phyloP scores from a whole-genome alignment of 2,888 invertebrate genomes.

The Orchesella flavescens region DNA sequence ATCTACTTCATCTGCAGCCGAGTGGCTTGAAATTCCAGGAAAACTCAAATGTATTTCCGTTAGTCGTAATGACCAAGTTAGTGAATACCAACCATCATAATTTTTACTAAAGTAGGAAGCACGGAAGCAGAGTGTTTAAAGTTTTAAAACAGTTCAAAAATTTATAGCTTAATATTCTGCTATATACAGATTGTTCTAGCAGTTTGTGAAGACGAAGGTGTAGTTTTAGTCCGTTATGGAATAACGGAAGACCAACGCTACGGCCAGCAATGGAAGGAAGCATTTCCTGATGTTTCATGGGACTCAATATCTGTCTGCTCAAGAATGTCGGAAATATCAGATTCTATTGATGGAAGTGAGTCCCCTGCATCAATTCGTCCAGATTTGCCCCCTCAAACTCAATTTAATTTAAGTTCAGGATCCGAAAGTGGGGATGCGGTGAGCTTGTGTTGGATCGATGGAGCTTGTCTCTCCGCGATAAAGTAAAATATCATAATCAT shows the following conservation, averaged over 20 bases:
- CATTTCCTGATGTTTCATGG: conserved; percentile 62
- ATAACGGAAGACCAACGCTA: conserved; percentile 66
- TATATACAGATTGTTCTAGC: conserved; percentile 66
- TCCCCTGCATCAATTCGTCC: conserved; percentile 46
- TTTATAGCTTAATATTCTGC: background rate
- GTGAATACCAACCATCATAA: too few species aligned
- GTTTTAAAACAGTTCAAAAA: too few species aligned
- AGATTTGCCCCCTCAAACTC: conserved; percentile 33
- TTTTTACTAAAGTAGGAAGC: too few species aligned
- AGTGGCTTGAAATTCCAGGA: conserved; percentile 71
- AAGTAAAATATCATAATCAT: background rate
- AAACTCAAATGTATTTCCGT: conserved; percentile 69
- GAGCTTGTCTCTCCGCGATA: conserved; percentile 60
- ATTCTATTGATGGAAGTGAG: conserved; percentile 55
- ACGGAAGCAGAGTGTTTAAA: too few species aligned
- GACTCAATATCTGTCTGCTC: conserved; percentile 63
- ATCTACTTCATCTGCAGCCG: conserved; percentile 41
- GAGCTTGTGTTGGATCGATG: conserved; percentile 70
- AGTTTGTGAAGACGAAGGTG: conserved; percentile 63
- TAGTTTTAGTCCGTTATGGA: conserved; percentile 61
- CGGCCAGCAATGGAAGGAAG: conserved; percentile 69
- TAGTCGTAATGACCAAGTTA: conserved; percentile 67
- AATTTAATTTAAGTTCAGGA: conserved; percentile 35
- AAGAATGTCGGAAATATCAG: conserved; percentile 50
- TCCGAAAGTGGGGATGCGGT: conserved; percentile 40